Evolutionary conservation across 2,797 vertebrate genomes (phyloP).

Genomic region (Propithecus perrieri): DNA sequence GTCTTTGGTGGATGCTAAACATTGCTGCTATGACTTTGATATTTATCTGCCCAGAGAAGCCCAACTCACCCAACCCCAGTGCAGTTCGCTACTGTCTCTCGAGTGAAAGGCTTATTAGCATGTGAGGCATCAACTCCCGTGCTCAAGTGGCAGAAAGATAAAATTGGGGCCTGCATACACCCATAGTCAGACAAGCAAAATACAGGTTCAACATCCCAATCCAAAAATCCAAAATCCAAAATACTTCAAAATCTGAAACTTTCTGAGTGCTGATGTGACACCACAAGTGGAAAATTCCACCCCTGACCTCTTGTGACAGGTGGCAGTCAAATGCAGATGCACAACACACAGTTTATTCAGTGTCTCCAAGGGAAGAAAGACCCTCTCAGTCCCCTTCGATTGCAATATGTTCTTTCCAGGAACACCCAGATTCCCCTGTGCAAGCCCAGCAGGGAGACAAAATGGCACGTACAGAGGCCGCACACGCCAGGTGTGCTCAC

Average conservation of each 20-base stretch:
- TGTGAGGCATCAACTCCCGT: background rate
- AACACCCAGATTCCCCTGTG: background rate
- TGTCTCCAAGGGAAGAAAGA: background rate
- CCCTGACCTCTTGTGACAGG: background rate
- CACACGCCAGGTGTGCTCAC: background rate
- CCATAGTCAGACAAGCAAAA: background rate
- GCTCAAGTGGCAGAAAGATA: background rate
- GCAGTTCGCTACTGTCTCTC: accelerated
- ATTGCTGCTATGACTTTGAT: background rate
- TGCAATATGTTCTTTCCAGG: background rate
- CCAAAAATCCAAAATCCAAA: background rate
- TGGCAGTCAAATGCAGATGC: background rate
- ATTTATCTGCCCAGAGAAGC: background rate
- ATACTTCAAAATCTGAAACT: background rate
- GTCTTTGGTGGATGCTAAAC: background rate
- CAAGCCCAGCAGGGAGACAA: background rate
- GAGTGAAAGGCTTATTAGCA: background rate
- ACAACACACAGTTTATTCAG: background rate
- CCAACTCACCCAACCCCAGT: background rate
- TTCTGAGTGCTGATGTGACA: background rate
- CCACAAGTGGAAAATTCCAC: background rate
- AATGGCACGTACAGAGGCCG: accelerated
- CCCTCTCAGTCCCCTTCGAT: background rate
- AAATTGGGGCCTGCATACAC: background rate
- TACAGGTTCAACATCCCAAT: background rate